Percentiles rank a stretch among this genome's conserved stretches.
Conservation (phyloP, 2,888 invertebrate species). For the Rapana venosa region DNA sequence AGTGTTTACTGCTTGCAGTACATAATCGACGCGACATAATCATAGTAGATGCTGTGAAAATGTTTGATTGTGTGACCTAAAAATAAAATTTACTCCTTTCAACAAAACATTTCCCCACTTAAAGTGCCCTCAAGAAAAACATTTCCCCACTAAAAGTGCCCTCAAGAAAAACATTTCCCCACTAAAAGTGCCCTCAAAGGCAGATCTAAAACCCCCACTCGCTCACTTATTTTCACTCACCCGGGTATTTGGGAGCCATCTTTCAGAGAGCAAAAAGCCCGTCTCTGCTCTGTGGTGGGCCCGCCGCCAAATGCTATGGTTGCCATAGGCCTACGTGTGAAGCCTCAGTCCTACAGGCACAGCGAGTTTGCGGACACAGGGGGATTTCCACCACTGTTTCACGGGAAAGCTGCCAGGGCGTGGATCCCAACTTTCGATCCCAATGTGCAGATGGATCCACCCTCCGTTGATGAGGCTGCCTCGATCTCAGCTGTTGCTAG, state of each 20-base stretch:
- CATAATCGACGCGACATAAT: no score
- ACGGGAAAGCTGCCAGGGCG: not conserved
- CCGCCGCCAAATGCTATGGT: slow-evolving; percentile 76
- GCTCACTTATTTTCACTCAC: slow-evolving; percentile 55
- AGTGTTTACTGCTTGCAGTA: no score
- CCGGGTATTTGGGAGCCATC: slow-evolving; percentile 78
- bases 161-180: no score
- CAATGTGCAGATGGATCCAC: not conserved
- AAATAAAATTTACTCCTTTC: no score
- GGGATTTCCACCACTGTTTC: not conserved
- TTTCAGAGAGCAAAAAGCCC: slow-evolving; percentile 74
- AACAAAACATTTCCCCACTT: no score
- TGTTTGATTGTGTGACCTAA: no score
- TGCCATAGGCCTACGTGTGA: slow-evolving; percentile 59
- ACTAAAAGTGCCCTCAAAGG: no score
- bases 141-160: no score
- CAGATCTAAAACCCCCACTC: no score
- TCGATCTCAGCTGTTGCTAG: not conserved
- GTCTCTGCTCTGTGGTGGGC: slow-evolving; percentile 74
- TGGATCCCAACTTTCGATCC: not conserved
- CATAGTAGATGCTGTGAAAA: no score
- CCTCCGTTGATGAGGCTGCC: slow-evolving; percentile 2
- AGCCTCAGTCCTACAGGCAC: slow-evolving; percentile 51
- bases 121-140: no score
- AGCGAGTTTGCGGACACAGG: not conserved